Conservation (phyloP, 2,797 vertebrate genomes). For the Cetoscarus ocellatus region DNA sequence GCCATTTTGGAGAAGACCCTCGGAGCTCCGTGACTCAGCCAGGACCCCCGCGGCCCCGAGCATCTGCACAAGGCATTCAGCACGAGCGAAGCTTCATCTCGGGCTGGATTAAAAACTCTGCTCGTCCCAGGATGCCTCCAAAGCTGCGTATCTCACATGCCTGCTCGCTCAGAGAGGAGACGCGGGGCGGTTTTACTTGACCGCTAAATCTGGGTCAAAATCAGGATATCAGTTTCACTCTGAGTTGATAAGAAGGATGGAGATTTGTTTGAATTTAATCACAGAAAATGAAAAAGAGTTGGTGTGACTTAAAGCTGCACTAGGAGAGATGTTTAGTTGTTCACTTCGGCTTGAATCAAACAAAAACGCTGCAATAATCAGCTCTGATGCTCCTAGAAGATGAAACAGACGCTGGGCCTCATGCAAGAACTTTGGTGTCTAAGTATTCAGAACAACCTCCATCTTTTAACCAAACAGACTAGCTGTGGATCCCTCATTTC, state of each 20-base stretch:
- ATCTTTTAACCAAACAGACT: neutral
- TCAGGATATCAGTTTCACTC: constrained; percentile 38
- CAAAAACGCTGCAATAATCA: constrained; percentile 1
- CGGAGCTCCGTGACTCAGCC: constrained; percentile 72
- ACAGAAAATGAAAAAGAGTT: constrained; percentile 28
- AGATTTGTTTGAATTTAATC: constrained; percentile 13
- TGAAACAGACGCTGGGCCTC: constrained; percentile 1
- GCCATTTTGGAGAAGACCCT: constrained; percentile 50
- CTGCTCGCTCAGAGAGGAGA: constrained; percentile 22
- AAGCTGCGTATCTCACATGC: constrained; percentile 35
- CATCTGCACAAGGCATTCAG: constrained; percentile 77
- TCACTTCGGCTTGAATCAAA: neutral
- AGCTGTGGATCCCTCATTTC: neutral
- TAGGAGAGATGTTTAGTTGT: constrained; percentile 4
- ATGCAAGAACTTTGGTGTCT: constrained; percentile 15
- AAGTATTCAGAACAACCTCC: neutral
- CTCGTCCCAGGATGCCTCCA: constrained; percentile 44
- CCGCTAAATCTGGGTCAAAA: constrained; percentile 31
- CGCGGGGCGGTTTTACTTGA: constrained; percentile 16
- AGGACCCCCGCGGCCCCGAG: constrained; percentile 72
- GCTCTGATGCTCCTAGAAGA: neutral
- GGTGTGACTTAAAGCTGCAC: constrained; percentile 39
- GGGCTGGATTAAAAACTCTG: constrained; percentile 54
- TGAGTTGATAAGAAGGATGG: constrained; percentile 1
- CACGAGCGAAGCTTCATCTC: constrained; percentile 58